phyloP scores from a whole-genome alignment of 2,888 invertebrate species.

The Tolmerus cingulatus region DNA sequence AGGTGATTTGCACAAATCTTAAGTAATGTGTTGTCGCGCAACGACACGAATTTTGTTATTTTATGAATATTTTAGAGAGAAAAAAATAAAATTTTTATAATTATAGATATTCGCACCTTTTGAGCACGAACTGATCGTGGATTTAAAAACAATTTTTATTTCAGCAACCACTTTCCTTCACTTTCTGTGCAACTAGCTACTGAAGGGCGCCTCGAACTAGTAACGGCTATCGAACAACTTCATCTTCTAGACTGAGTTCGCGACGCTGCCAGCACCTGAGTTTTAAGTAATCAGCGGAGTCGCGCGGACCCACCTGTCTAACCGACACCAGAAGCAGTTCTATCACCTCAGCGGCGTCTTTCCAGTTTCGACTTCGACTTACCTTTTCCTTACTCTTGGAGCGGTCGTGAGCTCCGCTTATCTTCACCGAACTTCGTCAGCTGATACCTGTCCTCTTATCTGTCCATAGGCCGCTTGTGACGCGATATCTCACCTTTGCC shows the following conservation, averaged over 20 bases:
- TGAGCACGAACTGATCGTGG: neutral
- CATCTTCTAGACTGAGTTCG: constrained; percentile 8
- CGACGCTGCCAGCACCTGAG: neutral
- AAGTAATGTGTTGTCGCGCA: neutral
- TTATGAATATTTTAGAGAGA: neutral
- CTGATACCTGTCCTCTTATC: neutral
- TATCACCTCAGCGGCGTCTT: neutral
- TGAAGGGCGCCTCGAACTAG: neutral
- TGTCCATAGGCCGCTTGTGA: neutral
- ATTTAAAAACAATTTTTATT: neutral
- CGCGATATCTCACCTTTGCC: neutral
- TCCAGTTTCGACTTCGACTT: neutral
- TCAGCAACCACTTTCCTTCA: neutral
- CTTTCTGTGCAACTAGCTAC: neutral
- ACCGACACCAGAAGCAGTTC: neutral
- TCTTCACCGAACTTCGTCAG: neutral
- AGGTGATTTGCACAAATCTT: neutral
- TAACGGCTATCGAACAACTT: neutral
- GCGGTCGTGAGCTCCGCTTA: neutral
- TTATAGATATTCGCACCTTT: neutral
- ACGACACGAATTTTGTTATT: neutral
- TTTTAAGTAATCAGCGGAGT: neutral
- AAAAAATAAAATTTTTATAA: neutral
- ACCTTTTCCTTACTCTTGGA: neutral
- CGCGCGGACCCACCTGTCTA: neutral